phyloP scores from a whole-genome alignment of 2,888 invertebrate genomes.

The Erebia aethiops region DNA sequence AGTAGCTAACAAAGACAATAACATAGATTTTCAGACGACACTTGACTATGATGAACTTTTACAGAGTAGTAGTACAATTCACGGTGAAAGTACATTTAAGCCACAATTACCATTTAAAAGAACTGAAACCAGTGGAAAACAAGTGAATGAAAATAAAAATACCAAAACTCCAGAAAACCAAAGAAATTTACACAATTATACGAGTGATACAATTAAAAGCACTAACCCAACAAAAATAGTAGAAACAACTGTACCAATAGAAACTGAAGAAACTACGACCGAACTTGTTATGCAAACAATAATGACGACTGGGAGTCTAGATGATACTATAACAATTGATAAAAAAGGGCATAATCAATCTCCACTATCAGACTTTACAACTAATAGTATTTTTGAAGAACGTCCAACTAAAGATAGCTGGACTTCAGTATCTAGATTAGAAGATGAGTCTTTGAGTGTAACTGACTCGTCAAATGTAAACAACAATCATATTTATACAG shows the following conservation, averaged over 20 bases:
- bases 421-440: neutral
- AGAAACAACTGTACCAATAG: constrained; percentile 16
- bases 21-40: constrained; percentile 47
- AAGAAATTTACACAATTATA: constrained; percentile 68
- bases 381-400: neutral
- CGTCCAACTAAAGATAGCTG: neutral
- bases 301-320: neutral
- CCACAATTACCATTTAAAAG: constrained; percentile 49
- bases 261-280: neutral
- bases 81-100: constrained; percentile 65
- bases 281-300: neutral
- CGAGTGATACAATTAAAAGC: constrained; percentile 38
- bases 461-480: neutral
- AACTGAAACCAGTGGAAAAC: constrained; percentile 49
- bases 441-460: neutral
- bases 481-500: constrained; percentile 4
- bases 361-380: neutral
- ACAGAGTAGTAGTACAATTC: constrained; percentile 67
- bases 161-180: constrained; percentile 75
- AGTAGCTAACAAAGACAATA: constrained; percentile 27
- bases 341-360: neutral
- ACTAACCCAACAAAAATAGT: constrained; percentile 23
- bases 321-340: neutral
- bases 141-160: constrained; percentile 64
- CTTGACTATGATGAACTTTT: constrained; percentile 59